phyloP scores from a whole-genome alignment of 2,113 vertebrate genomes.

The Athene cunicularia region DNA sequence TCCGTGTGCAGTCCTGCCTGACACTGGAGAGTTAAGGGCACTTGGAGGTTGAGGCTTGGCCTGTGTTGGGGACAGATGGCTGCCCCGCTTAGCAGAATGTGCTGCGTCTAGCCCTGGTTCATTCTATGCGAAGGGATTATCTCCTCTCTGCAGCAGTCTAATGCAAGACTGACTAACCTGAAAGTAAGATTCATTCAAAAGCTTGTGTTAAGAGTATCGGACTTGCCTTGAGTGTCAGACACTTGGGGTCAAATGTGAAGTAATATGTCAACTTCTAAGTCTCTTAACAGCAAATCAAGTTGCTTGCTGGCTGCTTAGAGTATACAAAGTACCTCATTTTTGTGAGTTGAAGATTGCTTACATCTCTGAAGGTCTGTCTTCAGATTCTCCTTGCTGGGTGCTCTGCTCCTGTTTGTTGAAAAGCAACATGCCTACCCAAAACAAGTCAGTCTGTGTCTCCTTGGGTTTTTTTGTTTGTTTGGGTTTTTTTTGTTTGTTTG shows the following conservation, averaged over 20 bases:
- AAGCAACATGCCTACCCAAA: neutral
- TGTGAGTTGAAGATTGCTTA: neutral
- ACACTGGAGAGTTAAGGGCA: neutral
- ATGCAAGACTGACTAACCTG: neutral
- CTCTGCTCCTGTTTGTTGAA: neutral
- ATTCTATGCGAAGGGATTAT: neutral
- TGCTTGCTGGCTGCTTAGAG: neutral
- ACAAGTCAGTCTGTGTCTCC: neutral
- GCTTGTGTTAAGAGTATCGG: neutral
- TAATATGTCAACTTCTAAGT: neutral
- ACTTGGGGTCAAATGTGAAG: neutral
- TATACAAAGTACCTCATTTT: neutral
- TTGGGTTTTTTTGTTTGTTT: neutral
- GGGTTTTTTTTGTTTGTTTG: neutral
- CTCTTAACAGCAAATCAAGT: neutral
- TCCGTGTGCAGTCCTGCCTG: neutral
- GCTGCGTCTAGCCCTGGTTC: neutral
- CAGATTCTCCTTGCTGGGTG: neutral
- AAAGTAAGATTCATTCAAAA: neutral
- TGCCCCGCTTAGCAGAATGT: fast-evolving
- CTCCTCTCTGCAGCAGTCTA: no score
- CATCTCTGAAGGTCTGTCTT: neutral
- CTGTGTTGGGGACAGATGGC: neutral
- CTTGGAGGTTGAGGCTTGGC: neutral
- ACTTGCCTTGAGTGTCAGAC: neutral